Evolutionary conservation across 1,140 invertebrate genomes (phyloP).

Genomic region (Anoplolepis gracilipes): DNA sequence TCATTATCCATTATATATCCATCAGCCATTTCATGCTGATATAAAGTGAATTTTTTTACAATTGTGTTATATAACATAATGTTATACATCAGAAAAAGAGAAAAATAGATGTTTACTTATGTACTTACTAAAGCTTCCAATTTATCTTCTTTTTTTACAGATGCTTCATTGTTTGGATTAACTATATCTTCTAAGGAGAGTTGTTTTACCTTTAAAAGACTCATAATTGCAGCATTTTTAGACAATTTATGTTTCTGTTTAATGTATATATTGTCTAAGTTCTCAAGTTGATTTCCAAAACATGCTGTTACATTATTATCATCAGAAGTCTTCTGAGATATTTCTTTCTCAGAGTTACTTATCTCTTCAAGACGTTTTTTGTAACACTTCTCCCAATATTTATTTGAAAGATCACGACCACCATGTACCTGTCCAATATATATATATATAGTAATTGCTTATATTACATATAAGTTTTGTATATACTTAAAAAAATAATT

Average conservation of each 20-base stretch:
- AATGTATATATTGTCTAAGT: not conserved
- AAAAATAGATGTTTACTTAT: not conserved
- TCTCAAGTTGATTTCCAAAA: not conserved
- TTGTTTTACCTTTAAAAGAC: slow-evolving; percentile 45
- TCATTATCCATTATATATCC: not conserved
- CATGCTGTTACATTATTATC: not conserved
- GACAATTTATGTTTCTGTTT: not conserved
- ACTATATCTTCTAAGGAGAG: slow-evolving; percentile 51
- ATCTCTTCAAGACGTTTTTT: not conserved
- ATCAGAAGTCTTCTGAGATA: not conserved
- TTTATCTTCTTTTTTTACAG: not conserved
- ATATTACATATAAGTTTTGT: not conserved
- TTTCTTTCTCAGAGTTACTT: not conserved
- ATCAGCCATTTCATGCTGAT: not conserved
- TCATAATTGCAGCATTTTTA: slow-evolving; percentile 62
- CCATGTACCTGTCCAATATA: slow-evolving; percentile 42
- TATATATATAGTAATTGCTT: too few species aligned
- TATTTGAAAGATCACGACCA: slow-evolving; percentile 57
- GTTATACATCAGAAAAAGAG: not conserved
- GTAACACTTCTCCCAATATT: slow-evolving; percentile 11
- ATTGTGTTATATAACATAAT: not conserved
- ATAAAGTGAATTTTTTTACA: slow-evolving; percentile 42
- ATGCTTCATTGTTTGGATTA: not conserved
- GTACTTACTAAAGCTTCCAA: not conserved
- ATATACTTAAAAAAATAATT: not conserved